Evolutionary conservation across 1,140 invertebrate species (phyloP).

Genomic region (Nasonia vitripennis): DNA sequence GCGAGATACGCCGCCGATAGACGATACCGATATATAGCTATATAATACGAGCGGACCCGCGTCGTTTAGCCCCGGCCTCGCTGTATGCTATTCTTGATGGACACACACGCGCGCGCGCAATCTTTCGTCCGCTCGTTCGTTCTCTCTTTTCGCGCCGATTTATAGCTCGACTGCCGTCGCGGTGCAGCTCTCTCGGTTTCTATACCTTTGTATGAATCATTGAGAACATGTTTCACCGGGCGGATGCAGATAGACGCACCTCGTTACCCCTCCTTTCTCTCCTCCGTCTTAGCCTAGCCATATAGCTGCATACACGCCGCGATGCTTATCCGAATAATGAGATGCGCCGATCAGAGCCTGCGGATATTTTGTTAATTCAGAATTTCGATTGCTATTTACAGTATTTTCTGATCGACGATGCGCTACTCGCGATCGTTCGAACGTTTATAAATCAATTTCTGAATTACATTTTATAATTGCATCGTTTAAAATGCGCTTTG

Average conservation of each 20-base stretch:
- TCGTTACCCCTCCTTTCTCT: conserved; percentile 16
- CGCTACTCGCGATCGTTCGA: too few relatives aligned
- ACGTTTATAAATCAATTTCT: too few relatives aligned
- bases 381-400: too few relatives aligned
- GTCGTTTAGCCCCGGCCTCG: neutral
- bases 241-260: conserved; percentile 42
- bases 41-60: too few relatives aligned
- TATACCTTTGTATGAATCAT: conserved; percentile 48
- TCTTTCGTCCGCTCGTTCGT: conserved; percentile 31
- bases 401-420: too few relatives aligned
- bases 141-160: conserved; percentile 52
- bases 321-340: neutral
- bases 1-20: conserved; percentile 56
- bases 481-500: neutral
- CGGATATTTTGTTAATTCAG: too few relatives aligned
- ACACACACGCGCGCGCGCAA: conserved; percentile 36
- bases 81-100: conserved; percentile 54
- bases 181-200: neutral
- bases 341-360: too few relatives aligned
- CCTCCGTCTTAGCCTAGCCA: neutral
- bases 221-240: conserved; percentile 41
- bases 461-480: neutral
- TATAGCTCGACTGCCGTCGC: neutral
- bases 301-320: neutral
- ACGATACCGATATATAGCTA: conserved; percentile 55